phyloP scores from a whole-genome alignment of 2,888 invertebrate genomes.

The Lasioglossum malachurum region DNA sequence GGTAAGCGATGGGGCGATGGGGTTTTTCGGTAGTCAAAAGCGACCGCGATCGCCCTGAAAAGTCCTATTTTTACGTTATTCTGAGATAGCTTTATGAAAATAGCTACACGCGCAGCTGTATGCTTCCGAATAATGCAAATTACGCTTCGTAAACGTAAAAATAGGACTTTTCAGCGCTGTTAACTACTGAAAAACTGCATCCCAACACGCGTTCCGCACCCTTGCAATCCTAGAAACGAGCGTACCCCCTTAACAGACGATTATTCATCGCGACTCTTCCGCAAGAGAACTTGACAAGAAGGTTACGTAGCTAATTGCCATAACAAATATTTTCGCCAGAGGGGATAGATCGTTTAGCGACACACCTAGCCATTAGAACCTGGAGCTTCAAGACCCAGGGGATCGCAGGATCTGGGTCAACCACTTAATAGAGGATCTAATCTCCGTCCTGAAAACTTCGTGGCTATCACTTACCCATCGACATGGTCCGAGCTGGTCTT shows the following conservation, averaged over 20 bases:
- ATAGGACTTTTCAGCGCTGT: no score
- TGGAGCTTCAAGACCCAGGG: not conserved
- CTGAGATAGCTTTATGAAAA: no score
- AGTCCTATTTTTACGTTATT: no score
- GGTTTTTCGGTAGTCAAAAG: no score
- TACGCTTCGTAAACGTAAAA: no score
- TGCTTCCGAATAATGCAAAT: no score
- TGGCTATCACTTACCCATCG: conserved; percentile 76
- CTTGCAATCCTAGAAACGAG: no score
- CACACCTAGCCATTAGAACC: not conserved
- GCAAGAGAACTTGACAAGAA: not conserved
- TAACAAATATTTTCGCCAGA: not conserved
- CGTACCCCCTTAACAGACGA: not conserved
- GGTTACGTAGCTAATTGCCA: not conserved
- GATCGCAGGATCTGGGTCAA: not conserved
- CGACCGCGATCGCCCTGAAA: no score
- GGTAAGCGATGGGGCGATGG: no score
- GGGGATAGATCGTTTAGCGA: not conserved
- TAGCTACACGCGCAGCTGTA: no score
- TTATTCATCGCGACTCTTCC: not conserved
- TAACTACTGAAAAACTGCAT: no score
- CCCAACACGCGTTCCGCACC: no score
- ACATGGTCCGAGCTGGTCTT: conserved; percentile 73
- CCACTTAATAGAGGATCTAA: conserved; percentile 8
- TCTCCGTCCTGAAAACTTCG: conserved; percentile 6